These are phyloP conservation scores for Drosophila kanapiae DNA, from an alignment of 1,140 invertebrate species.

Conservation along the genomic window DNA sequence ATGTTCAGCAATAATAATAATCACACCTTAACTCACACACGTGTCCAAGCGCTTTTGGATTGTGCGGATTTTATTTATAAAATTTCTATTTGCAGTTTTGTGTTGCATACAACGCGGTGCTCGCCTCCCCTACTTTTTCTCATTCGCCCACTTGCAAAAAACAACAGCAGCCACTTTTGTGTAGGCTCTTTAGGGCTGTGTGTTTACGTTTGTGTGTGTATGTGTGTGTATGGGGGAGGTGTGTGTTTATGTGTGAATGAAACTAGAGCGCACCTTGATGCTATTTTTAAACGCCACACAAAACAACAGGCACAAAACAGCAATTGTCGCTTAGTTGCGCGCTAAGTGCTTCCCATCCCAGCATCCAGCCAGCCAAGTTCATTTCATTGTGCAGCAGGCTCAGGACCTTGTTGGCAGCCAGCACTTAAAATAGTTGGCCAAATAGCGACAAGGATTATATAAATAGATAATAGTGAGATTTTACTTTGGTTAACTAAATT, in stretches of 20 bases:
- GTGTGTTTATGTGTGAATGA: constrained; percentile 37
- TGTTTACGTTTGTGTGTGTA: constrained; percentile 5
- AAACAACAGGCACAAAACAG: constrained; percentile 41
- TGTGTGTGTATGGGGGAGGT: constrained; percentile 15
- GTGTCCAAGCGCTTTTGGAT: background rate
- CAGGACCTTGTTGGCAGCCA: constrained; percentile 39
- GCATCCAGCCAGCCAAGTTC: constrained; percentile 64
- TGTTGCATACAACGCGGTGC: constrained; percentile 34
- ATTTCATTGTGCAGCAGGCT: constrained; percentile 27
- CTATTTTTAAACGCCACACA: constrained; percentile 73
- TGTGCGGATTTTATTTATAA: constrained; percentile 61
- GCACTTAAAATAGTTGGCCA: constrained; percentile 66
- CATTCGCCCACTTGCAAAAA: constrained; percentile 41
- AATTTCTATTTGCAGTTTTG: constrained; percentile 67
- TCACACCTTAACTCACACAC: background rate
- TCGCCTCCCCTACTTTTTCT: background rate
- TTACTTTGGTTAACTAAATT: background rate
- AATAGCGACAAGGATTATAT: constrained; percentile 68
- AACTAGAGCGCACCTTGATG: constrained; percentile 79
- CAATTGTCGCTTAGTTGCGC: constrained; percentile 74
- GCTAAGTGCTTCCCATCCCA: constrained; percentile 68
- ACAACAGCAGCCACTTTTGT: constrained; percentile 57
- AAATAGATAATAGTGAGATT: constrained; percentile 55
- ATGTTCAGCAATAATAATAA: background rate
- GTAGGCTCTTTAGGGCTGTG: constrained; percentile 29